These are phyloP conservation scores for Acestrorhynchus altus DNA, from an alignment of 2,797 vertebrate species.

Conservation along the genomic window DNA sequence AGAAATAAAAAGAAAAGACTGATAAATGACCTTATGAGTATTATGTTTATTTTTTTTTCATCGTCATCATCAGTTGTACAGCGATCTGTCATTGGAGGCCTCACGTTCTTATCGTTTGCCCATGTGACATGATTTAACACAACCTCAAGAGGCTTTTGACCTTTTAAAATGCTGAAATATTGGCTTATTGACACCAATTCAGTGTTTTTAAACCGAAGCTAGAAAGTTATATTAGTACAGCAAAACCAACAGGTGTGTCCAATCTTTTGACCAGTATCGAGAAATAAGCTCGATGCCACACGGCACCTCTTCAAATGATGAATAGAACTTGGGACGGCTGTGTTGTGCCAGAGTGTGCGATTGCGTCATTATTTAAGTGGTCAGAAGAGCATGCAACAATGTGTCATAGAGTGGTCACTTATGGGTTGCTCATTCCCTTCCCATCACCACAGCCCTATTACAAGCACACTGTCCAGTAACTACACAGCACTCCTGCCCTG, in stretches of 20 bases:
- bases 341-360: neutral
- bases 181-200: too few species aligned
- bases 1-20: too few species aligned
- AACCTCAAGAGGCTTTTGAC: too few species aligned
- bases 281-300: neutral
- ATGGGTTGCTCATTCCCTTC: conserved; percentile 8
- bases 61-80: too few species aligned
- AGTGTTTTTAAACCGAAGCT: too few species aligned
- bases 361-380: neutral
- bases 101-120: too few species aligned
- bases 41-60: too few species aligned
- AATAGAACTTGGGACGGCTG: neutral
- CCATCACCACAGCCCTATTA: conserved; percentile 1
- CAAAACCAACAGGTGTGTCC: neutral
- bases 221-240: too few species aligned
- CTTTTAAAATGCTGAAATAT: too few species aligned
- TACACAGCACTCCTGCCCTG: neutral
- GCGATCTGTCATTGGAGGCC: too few species aligned
- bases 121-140: too few species aligned
- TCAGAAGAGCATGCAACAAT: neutral
- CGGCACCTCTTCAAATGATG: neutral
- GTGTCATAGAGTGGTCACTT: neutral
- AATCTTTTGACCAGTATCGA: neutral
- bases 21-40: too few species aligned
- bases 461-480: neutral